A percentile compares a stretch with the other conserved stretches of the same genome.
Evolutionary conservation across 30 jellyfish, hydroid and myxozoan species (phyloP).

Genomic region (Calvadosia cruxmelitensis): DNA sequence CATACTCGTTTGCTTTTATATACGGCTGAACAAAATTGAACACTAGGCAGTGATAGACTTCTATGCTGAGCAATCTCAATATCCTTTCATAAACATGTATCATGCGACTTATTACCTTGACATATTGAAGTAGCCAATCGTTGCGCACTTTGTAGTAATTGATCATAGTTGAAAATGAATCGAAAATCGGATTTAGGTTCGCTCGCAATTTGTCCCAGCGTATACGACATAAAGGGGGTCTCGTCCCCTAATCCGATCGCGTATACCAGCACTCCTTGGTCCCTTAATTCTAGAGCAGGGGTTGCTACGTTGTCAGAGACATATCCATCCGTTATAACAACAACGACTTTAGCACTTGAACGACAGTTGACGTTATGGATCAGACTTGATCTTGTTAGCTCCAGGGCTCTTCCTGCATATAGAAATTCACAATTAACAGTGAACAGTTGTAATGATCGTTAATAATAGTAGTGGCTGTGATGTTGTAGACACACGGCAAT

Average conservation of each 20-base stretch:
- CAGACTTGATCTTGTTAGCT: slow-evolving; percentile 72
- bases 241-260: slow-evolving; percentile 89
- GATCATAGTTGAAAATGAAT: slow-evolving; percentile 71
- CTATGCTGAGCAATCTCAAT: too few relatives aligned
- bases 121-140: slow-evolving; percentile 59
- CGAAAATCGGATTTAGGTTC: slow-evolving; percentile 67
- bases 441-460: too few relatives aligned
- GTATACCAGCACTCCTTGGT: slow-evolving; percentile 67
- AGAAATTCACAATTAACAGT: not conserved
- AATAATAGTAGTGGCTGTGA: too few relatives aligned
- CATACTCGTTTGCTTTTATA: too few relatives aligned
- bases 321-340: slow-evolving; percentile 82
- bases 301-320: slow-evolving; percentile 80
- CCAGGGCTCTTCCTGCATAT: slow-evolving; percentile 77
- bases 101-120: too few relatives aligned
- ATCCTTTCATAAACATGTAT: too few relatives aligned
- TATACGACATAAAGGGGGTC: slow-evolving; percentile 71
- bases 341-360: slow-evolving; percentile 47
- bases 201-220: slow-evolving; percentile 80
- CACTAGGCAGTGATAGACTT: too few relatives aligned
- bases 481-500: too few relatives aligned
- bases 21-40: too few relatives aligned
- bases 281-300: slow-evolving; percentile 72
- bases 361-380: slow-evolving; percentile 54
- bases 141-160: slow-evolving; percentile 60